Base-by-base conservation (phyloP, 2,113 vertebrate species). In the Stictonetta naevosa region DNA sequence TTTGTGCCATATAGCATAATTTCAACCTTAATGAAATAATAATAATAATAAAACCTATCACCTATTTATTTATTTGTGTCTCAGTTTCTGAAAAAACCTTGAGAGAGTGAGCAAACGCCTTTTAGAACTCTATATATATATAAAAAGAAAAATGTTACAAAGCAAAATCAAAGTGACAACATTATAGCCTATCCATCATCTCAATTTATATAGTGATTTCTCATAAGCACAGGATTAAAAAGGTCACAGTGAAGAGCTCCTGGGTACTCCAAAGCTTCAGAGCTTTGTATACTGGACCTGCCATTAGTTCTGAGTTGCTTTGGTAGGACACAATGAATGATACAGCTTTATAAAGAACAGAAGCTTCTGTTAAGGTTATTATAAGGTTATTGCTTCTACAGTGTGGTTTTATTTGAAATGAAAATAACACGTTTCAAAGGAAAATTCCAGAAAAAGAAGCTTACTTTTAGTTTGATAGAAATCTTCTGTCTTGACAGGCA, bases 371-470 rank as follows among this genome's bases (percentile, higher is more conserved):
- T 67, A n/a, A n/a, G n/a, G n/a, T n/a, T n/a, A n/a, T n/a, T n/a
- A n/a, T n/a, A n/a, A n/a, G n/a, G 15, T 22, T 29, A 15, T 26
- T 33, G 12, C 4, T 38, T 69, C 17, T 29, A 36, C 56, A 42
- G 2, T 25, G 11, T 20, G 25, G 11, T 6, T 81, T 52, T 68
- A 46, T 53, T 78, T 85, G 16, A 5, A 69, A 67, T 56, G 3
- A 72, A 74, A 63, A 44, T 16, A 19, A 38, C 1, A 36, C 4
- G 2, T 29, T 89, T 88, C 38, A 50, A 3, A 34, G 22, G 8
- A 68, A 86, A 80, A 53, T 11, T 12, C 1, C 1, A 31, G 25
- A 52, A 48, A 7, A 56, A 46, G 0, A 34, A 62, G 1, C 2
- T 53, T 83, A 4, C 3, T 36, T 83, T 86, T 42, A 42, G 25